These are phyloP conservation scores for Standfussiana lucernea DNA, from an alignment of 2,888 invertebrate species.

Conservation along the genomic window DNA sequence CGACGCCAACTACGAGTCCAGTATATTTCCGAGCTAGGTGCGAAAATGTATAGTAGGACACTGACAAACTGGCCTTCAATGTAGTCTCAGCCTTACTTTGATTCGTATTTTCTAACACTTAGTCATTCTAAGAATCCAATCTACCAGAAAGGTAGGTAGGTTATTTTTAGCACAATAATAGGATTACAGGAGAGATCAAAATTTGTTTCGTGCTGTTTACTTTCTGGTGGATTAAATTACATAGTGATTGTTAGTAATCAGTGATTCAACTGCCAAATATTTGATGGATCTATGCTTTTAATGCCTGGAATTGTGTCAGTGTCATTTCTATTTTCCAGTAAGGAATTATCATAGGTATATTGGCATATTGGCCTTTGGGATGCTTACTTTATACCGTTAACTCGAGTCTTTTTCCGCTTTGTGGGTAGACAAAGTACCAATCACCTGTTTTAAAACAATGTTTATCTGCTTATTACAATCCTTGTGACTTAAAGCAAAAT, in stretches of 20 bases:
- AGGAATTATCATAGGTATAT: no score
- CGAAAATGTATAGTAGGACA: background rate
- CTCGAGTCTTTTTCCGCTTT: background rate
- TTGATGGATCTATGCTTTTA: constrained; percentile 57
- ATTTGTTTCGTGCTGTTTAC: constrained; percentile 8
- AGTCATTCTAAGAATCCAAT: constrained; percentile 35
- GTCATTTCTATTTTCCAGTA: background rate
- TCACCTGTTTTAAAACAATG: background rate
- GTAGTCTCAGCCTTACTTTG: constrained; percentile 5
- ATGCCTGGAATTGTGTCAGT: constrained; percentile 25
- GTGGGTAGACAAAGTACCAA: background rate
- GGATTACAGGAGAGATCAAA: constrained; percentile 25
- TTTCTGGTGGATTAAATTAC: constrained; percentile 39
- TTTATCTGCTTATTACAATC: background rate
- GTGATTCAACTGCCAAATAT: constrained; percentile 51
- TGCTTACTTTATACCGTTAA: background rate
- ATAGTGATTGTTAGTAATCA: constrained; percentile 42
- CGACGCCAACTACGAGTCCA: background rate
- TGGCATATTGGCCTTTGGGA: background rate
- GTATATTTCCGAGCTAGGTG: constrained; percentile 1
- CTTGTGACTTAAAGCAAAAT: background rate
- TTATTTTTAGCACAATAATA: constrained; percentile 21
- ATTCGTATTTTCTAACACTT: constrained; percentile 30
- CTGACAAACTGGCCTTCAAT: constrained; percentile 1
- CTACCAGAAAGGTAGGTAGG: constrained; percentile 1